phyloP scores from a whole-genome alignment of 2,797 vertebrate species.

The Heterohyrax brucei region DNA sequence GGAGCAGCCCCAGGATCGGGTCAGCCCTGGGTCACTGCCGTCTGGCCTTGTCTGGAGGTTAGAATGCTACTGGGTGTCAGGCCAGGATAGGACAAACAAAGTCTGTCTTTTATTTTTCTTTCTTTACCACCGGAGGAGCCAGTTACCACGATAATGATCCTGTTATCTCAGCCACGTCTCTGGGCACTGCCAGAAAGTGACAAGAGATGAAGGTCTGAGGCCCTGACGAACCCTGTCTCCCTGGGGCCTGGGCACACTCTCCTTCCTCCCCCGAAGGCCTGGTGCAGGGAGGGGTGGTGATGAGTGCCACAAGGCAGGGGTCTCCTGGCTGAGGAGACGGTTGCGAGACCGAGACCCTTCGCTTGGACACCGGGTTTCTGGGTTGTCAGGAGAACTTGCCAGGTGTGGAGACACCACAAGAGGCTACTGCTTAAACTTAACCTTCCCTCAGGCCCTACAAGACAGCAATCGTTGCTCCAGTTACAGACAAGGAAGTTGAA shows the following conservation, averaged over 20 bases:
- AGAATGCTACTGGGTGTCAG: neutral
- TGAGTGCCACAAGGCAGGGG: fast-evolving
- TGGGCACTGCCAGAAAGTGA: neutral
- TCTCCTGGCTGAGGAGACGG: neutral
- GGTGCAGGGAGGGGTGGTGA: fast-evolving
- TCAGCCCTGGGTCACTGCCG: neutral
- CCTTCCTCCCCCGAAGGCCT: fast-evolving
- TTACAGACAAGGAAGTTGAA: neutral
- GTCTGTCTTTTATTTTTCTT: neutral
- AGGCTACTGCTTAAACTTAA: too few species aligned
- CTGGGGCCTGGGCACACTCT: neutral
- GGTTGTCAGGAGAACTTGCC: neutral
- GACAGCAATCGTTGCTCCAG: neutral
- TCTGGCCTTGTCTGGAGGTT: neutral
- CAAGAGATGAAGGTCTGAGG: neutral
- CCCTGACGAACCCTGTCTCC: neutral
- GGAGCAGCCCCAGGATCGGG: neutral
- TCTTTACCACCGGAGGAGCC: neutral
- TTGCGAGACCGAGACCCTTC: neutral
- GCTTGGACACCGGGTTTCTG: fast-evolving
- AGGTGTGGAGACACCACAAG: neutral
- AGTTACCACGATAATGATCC: neutral
- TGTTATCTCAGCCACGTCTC: constrained; percentile 44
- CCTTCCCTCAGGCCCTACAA: neutral
- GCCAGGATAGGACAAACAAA: neutral